These are phyloP conservation scores for Glaucomys volans DNA, from an alignment of 2,113 vertebrate genomes.

Conservation along the genomic window DNA sequence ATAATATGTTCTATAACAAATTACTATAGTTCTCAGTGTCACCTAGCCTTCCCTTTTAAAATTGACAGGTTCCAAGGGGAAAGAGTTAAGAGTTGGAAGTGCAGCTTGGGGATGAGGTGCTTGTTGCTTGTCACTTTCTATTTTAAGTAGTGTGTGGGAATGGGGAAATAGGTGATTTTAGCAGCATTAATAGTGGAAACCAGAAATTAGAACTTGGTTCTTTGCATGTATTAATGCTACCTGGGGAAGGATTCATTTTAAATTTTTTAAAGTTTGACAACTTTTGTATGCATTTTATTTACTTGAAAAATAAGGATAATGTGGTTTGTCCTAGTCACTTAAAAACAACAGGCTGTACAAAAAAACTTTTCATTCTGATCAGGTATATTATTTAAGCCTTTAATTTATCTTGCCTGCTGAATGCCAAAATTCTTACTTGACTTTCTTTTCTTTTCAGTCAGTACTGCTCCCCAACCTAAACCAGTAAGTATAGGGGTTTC, in stretches of 20 bases:
- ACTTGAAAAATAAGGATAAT: neutral
- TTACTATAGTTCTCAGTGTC: neutral
- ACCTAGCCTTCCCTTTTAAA: neutral
- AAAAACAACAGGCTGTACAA: neutral
- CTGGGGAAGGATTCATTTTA: neutral
- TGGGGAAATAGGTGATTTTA: neutral
- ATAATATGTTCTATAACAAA: neutral
- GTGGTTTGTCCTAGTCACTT: neutral
- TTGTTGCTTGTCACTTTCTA: neutral
- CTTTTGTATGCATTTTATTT: neutral
- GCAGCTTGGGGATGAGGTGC: neutral
- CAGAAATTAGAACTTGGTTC: neutral
- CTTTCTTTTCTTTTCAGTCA: constrained; percentile 91
- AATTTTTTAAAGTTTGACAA: neutral
- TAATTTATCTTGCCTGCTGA: neutral
- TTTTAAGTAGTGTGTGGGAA: neutral
- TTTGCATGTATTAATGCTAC: neutral
- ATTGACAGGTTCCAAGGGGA: neutral
- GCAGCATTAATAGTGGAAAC: neutral
- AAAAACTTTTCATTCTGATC: neutral
- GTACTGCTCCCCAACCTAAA: constrained; percentile 97
- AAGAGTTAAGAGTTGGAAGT: neutral
- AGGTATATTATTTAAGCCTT: neutral
- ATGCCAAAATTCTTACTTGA: constrained; percentile 52
- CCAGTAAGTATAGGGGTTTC: constrained; percentile 89